A percentile compares a stretch with the other conserved stretches of the same genome.
phyloP scores from a whole-genome alignment of 2,888 invertebrate genomes.

The Cheilosia vulpina region DNA sequence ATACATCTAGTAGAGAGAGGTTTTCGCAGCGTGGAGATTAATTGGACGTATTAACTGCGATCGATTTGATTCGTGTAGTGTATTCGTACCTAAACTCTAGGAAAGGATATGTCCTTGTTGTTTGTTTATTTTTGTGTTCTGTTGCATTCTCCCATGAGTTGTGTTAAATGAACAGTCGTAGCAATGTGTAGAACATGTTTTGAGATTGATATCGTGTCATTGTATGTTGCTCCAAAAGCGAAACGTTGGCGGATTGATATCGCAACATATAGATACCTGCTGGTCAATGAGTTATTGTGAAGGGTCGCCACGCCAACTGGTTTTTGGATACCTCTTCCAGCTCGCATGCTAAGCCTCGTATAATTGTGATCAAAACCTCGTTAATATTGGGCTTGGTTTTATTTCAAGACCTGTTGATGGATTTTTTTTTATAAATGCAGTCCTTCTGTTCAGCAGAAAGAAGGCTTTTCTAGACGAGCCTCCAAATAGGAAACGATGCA shows the following conservation, averaged over 20 bases:
- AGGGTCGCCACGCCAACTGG: conserved; percentile 4
- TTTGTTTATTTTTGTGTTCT: not conserved
- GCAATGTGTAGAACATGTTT: conserved; percentile 57
- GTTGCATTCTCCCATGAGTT: conserved; percentile 26
- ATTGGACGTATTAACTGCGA: conserved; percentile 71
- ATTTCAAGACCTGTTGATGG: too few species aligned
- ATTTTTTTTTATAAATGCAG: too few species aligned
- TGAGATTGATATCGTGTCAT: conserved; percentile 60
- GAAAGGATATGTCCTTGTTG: conserved; percentile 49
- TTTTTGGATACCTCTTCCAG: not conserved
- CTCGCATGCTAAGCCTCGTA: not conserved
- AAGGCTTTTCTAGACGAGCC: too few species aligned
- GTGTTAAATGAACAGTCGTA: conserved; percentile 39
- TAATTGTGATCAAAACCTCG: not conserved
- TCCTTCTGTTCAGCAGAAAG: too few species aligned
- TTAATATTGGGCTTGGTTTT: too few species aligned
- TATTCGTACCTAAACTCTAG: conserved; percentile 20
- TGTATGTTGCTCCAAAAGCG: not conserved
- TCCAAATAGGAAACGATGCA: too few species aligned
- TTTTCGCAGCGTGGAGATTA: conserved; percentile 65
- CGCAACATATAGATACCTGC: not conserved
- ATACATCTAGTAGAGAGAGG: conserved; percentile 67
- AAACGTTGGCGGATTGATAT: conserved; percentile 37
- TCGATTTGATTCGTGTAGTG: conserved; percentile 55
- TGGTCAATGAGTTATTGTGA: conserved; percentile 5